These are phyloP conservation scores for Enteromius mattozi DNA, from an alignment of 2,797 vertebrate species.

Conservation along the genomic window DNA sequence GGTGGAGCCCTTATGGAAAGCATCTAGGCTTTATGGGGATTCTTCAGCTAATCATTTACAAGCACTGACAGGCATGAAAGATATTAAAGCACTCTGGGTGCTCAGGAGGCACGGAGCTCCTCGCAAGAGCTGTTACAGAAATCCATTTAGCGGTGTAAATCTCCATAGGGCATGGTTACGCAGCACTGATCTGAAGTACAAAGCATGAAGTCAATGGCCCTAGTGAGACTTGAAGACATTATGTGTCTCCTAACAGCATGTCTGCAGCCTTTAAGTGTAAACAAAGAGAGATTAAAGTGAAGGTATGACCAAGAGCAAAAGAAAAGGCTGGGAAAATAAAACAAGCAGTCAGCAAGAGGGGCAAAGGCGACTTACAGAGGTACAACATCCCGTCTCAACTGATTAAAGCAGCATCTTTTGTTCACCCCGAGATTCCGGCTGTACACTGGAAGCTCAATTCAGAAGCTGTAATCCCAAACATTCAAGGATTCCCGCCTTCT, in stretches of 20 bases:
- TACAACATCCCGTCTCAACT: slow-evolving; percentile 35
- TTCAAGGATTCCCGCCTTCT: slow-evolving; percentile 59
- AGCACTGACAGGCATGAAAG: slow-evolving; percentile 21
- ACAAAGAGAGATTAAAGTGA: slow-evolving; percentile 44
- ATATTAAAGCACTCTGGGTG: slow-evolving; percentile 25
- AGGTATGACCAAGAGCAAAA: slow-evolving; percentile 6
- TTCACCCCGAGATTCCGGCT: slow-evolving; percentile 54
- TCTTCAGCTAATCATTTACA: slow-evolving; percentile 25
- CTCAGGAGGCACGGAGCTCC: neutral
- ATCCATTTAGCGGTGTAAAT: slow-evolving; percentile 30
- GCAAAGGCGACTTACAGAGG: slow-evolving; percentile 61
- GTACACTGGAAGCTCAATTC: slow-evolving; percentile 49
- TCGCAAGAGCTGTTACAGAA: slow-evolving; percentile 23
- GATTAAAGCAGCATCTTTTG: slow-evolving; percentile 62
- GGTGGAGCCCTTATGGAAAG: slow-evolving; percentile 10
- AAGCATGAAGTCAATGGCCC: slow-evolving; percentile 20
- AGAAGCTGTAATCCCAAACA: slow-evolving; percentile 55
- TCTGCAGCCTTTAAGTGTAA: slow-evolving; percentile 29
- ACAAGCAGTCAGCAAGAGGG: neutral
- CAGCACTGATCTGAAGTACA: slow-evolving; percentile 21
- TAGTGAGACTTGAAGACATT: slow-evolving; percentile 19
- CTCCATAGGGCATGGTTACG: slow-evolving; percentile 20
- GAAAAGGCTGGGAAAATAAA: neutral
- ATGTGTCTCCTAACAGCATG: slow-evolving; percentile 3
- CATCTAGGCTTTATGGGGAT: slow-evolving; percentile 7